Conservation (phyloP, 2,797 vertebrate genomes). For the Potorous gilbertii region DNA sequence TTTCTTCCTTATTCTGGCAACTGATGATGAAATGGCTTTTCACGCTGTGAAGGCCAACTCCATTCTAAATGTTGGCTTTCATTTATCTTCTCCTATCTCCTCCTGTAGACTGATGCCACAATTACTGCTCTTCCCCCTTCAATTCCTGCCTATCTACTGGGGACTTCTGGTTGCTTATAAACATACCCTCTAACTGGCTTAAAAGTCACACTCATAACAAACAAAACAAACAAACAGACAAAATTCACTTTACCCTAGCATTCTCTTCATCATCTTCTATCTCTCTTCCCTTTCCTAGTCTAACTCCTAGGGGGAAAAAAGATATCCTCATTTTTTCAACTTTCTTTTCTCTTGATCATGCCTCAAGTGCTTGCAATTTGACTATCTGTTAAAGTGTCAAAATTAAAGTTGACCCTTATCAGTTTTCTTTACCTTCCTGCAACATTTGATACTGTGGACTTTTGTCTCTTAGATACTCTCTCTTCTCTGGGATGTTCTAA, state of each 20-base stretch:
- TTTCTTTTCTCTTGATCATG: background rate
- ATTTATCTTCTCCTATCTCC: background rate
- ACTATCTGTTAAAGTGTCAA: background rate
- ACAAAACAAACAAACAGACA: background rate
- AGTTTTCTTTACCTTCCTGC: background rate
- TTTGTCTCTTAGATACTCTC: background rate
- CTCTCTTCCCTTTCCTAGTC: background rate
- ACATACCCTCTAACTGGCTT: background rate
- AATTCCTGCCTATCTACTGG: background rate
- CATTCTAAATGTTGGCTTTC: background rate
- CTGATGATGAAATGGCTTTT: background rate
- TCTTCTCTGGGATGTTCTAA: background rate
- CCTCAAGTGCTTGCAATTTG: background rate
- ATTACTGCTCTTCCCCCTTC: background rate
- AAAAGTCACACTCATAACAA: background rate
- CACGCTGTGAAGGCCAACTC: background rate
- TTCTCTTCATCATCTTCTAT: background rate
- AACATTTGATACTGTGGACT: background rate
- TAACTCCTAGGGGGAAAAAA: background rate
- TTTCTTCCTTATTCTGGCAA: background rate
- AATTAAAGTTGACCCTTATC: background rate
- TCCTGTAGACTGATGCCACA: background rate
- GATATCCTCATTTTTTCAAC: background rate
- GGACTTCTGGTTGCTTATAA: background rate
- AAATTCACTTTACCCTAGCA: background rate